A percentile compares a stretch with the other conserved stretches of the same genome.
These are phyloP conservation scores for Drosophila pseudotalamancana DNA, from an alignment of 2,888 invertebrate species.

Conservation along the genomic window DNA sequence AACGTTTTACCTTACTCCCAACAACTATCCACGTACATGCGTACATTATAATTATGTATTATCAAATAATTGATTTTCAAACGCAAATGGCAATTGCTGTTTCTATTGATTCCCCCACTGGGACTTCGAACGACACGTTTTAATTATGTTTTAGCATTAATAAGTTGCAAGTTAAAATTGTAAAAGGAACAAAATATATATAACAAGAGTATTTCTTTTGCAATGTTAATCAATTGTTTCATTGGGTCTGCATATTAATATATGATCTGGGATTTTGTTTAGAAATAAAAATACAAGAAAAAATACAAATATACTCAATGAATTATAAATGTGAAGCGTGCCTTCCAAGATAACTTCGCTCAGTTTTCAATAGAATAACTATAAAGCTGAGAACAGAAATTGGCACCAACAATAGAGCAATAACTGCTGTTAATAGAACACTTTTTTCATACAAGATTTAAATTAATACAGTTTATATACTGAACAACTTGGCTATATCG, in stretches of 20 bases:
- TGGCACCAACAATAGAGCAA: too few relatives aligned
- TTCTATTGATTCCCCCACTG: background rate
- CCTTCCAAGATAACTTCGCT: too few relatives aligned
- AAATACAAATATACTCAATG: background rate
- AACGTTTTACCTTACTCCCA: background rate
- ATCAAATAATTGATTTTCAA: constrained; percentile 26
- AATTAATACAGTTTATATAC: too few relatives aligned
- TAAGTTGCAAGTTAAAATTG: constrained; percentile 37
- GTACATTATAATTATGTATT: constrained; percentile 48
- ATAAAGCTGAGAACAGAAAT: too few relatives aligned
- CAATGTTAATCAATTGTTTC: constrained; percentile 32
- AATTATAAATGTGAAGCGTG: too few relatives aligned
- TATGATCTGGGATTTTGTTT: too few relatives aligned
- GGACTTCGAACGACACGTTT: constrained; percentile 8
- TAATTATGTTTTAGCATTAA: constrained; percentile 20
- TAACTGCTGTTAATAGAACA: too few relatives aligned
- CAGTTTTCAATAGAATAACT: too few relatives aligned
- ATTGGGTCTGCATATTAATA: background rate
- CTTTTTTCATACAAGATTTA: too few relatives aligned
- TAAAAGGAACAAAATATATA: constrained; percentile 18
- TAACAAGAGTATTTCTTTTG: constrained; percentile 29
- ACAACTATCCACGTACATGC: constrained; percentile 2
- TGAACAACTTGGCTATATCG: too few relatives aligned
- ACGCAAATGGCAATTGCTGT: constrained; percentile 13
- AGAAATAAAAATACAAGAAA: too few relatives aligned